Evolutionary conservation across 1,140 invertebrate genomes (phyloP).

Genomic region (Diachasmimorpha longicaudata): DNA sequence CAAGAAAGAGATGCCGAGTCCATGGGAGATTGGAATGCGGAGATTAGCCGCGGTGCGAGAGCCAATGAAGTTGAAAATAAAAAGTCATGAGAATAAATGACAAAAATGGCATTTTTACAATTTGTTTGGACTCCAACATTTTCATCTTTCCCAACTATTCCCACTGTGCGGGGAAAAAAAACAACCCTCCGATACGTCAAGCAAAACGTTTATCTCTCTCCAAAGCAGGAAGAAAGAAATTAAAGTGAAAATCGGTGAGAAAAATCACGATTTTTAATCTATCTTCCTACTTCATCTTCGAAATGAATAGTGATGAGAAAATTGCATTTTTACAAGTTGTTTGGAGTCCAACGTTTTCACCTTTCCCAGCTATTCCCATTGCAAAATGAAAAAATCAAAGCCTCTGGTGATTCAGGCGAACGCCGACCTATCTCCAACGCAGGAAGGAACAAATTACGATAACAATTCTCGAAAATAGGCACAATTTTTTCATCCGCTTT

Average conservation of each 20-base stretch:
- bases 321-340: no score
- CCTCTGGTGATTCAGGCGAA: no score
- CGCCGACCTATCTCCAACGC: neutral
- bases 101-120: neutral
- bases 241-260: no score
- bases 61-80: constrained; percentile 14
- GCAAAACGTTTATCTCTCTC: no score
- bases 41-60: constrained; percentile 14
- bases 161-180: neutral
- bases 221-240: no score
- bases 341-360: no score
- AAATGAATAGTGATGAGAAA: no score
- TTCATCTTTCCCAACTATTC: neutral
- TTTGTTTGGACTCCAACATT: neutral
- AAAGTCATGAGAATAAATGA: constrained; percentile 4
- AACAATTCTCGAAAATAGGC: neutral
- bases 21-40: constrained; percentile 19
- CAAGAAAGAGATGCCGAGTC: constrained; percentile 25
- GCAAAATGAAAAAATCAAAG: no score
- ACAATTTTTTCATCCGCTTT: neutral
- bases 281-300: no score
- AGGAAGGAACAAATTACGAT: neutral
- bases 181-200: neutral
- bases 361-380: no score
- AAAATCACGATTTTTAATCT: no score